These are phyloP conservation scores for Nothobranchius kuhntae DNA, from an alignment of 2,113 vertebrate genomes.

Conservation along the genomic window DNA sequence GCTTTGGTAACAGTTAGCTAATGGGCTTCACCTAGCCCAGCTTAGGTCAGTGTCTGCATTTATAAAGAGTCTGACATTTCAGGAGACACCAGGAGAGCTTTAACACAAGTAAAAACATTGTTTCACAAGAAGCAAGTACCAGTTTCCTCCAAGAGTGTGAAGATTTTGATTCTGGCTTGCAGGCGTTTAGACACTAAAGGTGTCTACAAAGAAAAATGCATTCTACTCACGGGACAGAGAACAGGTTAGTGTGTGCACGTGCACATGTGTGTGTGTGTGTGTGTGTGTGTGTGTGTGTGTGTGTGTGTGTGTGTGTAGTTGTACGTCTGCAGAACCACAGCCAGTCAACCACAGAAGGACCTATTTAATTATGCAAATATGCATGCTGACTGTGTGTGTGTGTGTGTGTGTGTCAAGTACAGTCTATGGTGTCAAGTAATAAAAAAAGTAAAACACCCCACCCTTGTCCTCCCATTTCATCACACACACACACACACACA, in stretches of 20 bases:
- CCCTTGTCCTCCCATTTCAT: conserved; percentile 65
- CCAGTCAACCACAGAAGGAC: conserved; percentile 46
- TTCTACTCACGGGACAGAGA: conserved; percentile 24
- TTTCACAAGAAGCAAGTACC: no score
- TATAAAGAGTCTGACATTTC: no score
- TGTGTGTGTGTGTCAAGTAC: no score
- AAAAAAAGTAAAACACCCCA: conserved; percentile 67
- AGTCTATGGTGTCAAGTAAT: conserved; percentile 39
- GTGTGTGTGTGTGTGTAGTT: not conserved
- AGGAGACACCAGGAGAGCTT: no score
- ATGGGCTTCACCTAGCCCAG: no score
- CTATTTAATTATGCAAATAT: conserved; percentile 77
- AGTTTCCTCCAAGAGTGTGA: no score
- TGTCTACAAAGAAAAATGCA: not conserved
- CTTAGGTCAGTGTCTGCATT: no score
- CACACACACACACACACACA: conserved; percentile 22
- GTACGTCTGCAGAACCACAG: conserved; percentile 35
- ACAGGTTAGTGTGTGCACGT: conserved; percentile 26
- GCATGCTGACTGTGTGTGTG: conserved; percentile 47
- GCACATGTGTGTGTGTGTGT: not conserved
- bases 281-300: not conserved
- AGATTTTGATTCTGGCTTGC: no score
- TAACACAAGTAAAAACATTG: no score
- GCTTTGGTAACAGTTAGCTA: conserved; percentile 46
- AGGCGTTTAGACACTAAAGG: no score